Percentiles rank a stretch among this genome's conserved stretches.
phyloP scores from a whole-genome alignment of 1,140 invertebrate species.

The Drosophila kikkawai region DNA sequence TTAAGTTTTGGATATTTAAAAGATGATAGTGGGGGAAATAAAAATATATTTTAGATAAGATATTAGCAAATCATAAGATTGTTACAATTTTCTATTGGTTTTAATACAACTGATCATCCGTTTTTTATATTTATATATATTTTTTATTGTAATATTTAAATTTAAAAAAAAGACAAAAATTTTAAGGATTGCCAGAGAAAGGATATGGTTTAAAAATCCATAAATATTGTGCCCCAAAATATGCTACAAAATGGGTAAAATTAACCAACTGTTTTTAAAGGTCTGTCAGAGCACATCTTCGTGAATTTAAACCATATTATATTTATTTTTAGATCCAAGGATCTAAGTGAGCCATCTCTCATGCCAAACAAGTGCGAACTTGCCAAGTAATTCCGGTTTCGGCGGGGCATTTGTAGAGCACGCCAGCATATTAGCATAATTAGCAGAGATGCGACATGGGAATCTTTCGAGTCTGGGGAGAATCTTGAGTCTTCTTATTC shows the following conservation, averaged over 20 bases:
- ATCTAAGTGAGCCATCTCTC: slow-evolving; percentile 14
- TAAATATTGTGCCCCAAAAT: background rate
- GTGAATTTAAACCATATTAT: background rate
- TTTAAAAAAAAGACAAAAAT: too few species aligned
- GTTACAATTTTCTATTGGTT: background rate
- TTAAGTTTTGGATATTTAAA: background rate
- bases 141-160: too few species aligned
- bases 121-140: too few species aligned
- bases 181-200: background rate
- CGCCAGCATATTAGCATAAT: slow-evolving; percentile 39
- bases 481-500: slow-evolving; percentile 16
- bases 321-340: slow-evolving; percentile 3
- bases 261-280: accelerated
- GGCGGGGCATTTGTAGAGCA: slow-evolving; percentile 18
- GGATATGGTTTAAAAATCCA: background rate
- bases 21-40: too few species aligned
- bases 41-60: background rate
- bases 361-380: slow-evolving; percentile 22
- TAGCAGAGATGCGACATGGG: slow-evolving; percentile 22
- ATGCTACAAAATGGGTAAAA: background rate
- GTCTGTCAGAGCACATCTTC: background rate
- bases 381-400: slow-evolving; percentile 23
- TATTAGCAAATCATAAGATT: background rate
- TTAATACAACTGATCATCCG: background rate
- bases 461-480: slow-evolving; percentile 11